Evolutionary conservation across 2,888 invertebrate genomes (phyloP).

Genomic region (Aphelenchoides bicaudatus): DNA sequence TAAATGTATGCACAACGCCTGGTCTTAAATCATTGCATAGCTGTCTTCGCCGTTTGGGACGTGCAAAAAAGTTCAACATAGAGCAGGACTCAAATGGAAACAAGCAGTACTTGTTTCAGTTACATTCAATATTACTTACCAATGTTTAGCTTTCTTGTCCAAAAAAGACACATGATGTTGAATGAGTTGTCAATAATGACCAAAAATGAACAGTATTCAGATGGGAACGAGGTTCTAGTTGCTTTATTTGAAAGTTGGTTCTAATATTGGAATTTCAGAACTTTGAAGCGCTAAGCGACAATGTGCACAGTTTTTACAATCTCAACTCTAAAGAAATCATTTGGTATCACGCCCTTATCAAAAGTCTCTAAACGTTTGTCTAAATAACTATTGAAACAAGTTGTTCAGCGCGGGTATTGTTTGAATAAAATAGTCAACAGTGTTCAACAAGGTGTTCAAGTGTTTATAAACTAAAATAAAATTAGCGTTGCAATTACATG

Average conservation of each 20-base stretch:
- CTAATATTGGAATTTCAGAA: background rate
- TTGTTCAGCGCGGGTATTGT: no score
- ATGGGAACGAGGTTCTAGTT: background rate
- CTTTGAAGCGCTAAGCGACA: conserved; percentile 10
- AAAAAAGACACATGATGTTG: conserved; percentile 2
- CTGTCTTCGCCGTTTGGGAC: background rate
- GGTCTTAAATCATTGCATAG: background rate
- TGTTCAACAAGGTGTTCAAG: no score
- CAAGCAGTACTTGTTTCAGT: background rate
- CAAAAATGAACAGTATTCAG: conserved; percentile 3
- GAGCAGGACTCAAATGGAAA: background rate
- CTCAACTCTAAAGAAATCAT: conserved; percentile 7
- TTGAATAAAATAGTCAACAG: no score
- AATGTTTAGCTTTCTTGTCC: conserved; percentile 4
- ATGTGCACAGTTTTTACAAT: conserved; percentile 18
- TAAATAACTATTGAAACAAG: no score
- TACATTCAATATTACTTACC: background rate
- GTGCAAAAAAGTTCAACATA: background rate
- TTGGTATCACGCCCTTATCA: conserved; percentile 12
- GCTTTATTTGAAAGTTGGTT: background rate
- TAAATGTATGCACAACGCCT: conserved; percentile 2
- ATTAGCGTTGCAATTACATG: no score
- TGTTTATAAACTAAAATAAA: no score
- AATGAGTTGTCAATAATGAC: background rate
- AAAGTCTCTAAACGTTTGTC: background rate